phyloP scores from a whole-genome alignment of 2,113 vertebrate species.

The Phoenicopterus ruber region DNA sequence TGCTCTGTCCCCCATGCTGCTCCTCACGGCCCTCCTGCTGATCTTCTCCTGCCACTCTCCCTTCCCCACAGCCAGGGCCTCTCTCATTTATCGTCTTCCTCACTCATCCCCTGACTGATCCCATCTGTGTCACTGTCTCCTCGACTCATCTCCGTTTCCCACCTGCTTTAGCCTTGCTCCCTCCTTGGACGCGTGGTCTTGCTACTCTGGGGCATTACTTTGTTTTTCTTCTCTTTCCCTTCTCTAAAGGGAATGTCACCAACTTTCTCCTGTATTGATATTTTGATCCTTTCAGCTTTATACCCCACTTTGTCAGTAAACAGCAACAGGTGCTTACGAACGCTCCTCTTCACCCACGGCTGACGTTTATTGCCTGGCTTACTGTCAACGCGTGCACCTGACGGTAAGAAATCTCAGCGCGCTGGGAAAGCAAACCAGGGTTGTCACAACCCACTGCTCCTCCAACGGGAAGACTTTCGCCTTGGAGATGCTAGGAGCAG shows the following conservation, averaged over 20 bases:
- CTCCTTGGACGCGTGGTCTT: accelerated
- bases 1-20: not conserved
- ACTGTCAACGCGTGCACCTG: not conserved
- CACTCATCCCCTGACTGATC: not conserved
- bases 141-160: not conserved
- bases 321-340: not conserved
- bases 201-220: not conserved
- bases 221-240: too few species aligned
- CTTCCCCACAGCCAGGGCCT: not conserved
- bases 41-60: not conserved
- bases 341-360: not conserved
- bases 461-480: not conserved
- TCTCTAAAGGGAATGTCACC: not conserved
- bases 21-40: not conserved
- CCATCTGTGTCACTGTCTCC: not conserved
- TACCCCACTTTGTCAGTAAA: not conserved
- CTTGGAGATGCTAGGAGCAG: not conserved
- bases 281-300: not conserved
- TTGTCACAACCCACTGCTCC: accelerated
- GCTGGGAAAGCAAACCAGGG: not conserved
- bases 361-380: not conserved
- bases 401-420: accelerated
- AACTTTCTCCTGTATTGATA: accelerated
- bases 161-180: not conserved
- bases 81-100: not conserved